phyloP scores from a whole-genome alignment of 2,113 vertebrate species.

The Ceyx margarethae region DNA sequence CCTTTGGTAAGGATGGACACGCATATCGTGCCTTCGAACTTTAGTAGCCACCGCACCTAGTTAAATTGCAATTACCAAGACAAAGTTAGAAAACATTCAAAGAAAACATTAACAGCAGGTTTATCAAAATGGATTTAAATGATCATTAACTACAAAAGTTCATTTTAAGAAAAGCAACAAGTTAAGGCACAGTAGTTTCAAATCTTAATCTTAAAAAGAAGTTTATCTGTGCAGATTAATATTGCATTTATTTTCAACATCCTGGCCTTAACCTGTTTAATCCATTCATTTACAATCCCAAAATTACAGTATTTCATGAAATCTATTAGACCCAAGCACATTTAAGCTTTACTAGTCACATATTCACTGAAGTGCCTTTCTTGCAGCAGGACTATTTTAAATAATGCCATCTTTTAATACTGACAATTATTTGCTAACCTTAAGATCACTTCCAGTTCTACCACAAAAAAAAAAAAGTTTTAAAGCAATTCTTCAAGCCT shows the following conservation, averaged over 20 bases:
- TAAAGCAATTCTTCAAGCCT: conserved; percentile 83
- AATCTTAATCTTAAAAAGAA: conserved; percentile 73
- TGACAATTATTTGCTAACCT: conserved; percentile 80
- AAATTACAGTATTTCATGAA: conserved; percentile 79
- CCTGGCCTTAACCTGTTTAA: conserved; percentile 80
- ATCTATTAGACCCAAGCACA: conserved; percentile 76
- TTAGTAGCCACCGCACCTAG: conserved; percentile 99
- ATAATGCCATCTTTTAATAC: conserved; percentile 83
- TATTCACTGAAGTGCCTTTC: conserved; percentile 86
- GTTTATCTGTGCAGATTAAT: conserved; percentile 80
- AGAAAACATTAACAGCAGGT: conserved; percentile 84
- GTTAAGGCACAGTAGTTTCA: conserved; percentile 93
- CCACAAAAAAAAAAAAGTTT: conserved; percentile 71
- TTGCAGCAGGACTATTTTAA: conserved; percentile 78
- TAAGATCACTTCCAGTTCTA: conserved; percentile 82
- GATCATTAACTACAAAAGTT: conserved; percentile 82
- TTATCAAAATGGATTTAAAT: conserved; percentile 90
- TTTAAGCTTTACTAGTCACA: conserved; percentile 89
- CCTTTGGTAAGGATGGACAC: conserved; percentile 99
- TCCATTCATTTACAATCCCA: conserved; percentile 76
- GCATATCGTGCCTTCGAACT: conserved; percentile 99
- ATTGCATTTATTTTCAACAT: conserved; percentile 81
- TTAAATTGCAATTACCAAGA: conserved; percentile 98
- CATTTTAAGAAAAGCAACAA: conserved; percentile 79
- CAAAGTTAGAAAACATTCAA: conserved; percentile 92